A percentile compares a stretch with the other conserved stretches of the same genome.
Evolutionary conservation across 1,140 invertebrate species (phyloP).

Genomic region (Drosophila arizonae): DNA sequence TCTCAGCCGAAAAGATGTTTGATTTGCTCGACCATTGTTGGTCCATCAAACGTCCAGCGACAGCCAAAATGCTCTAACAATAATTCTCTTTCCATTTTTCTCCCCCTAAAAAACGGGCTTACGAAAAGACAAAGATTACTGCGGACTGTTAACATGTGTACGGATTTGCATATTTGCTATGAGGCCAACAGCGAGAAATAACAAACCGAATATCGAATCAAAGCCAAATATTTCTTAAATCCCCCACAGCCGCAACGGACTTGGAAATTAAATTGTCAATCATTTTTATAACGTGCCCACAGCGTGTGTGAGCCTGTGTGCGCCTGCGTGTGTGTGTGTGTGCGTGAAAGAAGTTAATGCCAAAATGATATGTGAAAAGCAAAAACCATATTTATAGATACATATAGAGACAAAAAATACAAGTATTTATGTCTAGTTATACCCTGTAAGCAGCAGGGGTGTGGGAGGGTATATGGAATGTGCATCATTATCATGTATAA

Average conservation of each 20-base stretch:
- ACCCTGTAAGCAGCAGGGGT: background rate
- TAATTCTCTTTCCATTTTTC: conserved; percentile 39
- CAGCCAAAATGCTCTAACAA: conserved; percentile 45
- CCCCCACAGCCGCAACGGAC: conserved; percentile 62
- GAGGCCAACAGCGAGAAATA: conserved; percentile 42
- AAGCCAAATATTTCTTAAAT: conserved; percentile 68
- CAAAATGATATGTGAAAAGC: conserved; percentile 77
- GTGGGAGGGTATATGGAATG: background rate
- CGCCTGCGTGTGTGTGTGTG: conserved; percentile 34
- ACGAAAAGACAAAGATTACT: conserved; percentile 16
- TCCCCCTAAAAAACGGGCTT: conserved; percentile 1
- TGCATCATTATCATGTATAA: no score
- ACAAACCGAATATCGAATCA: conserved; percentile 45
- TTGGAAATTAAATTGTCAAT: conserved; percentile 82
- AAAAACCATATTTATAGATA: conserved; percentile 23
- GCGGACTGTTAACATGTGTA: conserved; percentile 62
- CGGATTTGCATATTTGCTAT: conserved; percentile 74
- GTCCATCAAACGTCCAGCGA: conserved; percentile 33
- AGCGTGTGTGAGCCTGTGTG: conserved; percentile 15
- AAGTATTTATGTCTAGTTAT: conserved; percentile 40
- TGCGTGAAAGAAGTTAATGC: conserved; percentile 73
- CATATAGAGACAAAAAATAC: conserved; percentile 46
- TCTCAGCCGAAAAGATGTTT: conserved; percentile 24
- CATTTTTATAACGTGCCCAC: conserved; percentile 74
- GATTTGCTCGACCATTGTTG: conserved; percentile 33